Conservation (phyloP, 92 coral and sea anemone genomes). For the Virgularia gustaviana region DNA sequence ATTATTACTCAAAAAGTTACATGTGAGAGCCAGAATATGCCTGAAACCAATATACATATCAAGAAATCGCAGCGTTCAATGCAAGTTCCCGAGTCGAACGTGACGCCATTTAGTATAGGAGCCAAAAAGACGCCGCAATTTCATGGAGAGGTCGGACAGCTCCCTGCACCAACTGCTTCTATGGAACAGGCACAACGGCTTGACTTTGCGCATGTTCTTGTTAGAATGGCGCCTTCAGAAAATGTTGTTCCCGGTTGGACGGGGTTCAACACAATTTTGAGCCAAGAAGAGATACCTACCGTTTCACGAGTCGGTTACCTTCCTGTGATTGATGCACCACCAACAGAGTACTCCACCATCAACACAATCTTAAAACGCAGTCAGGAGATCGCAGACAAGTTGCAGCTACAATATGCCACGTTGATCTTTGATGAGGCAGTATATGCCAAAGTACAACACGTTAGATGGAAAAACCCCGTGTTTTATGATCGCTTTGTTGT, state of each 20-base stretch:
- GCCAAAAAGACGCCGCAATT: conserved; percentile 34
- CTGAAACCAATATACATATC: neutral
- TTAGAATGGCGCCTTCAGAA: conserved; percentile 16
- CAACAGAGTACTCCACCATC: conserved; percentile 41
- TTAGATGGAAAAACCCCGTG: conserved; percentile 38
- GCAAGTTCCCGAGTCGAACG: conserved; percentile 19
- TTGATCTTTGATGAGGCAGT: conserved; percentile 27
- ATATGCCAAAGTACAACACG: conserved; percentile 43
- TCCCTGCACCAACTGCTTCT: neutral
- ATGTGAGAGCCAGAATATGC: conserved; percentile 2
- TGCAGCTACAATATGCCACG: conserved; percentile 16
- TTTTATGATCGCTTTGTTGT: conserved; percentile 32
- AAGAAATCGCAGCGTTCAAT: conserved; percentile 32
- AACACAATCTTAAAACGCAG: conserved; percentile 29
- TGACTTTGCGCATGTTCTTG: conserved; percentile 31
- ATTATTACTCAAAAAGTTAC: conserved; percentile 38
- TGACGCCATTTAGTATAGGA: conserved; percentile 41
- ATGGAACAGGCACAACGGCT: conserved; percentile 23
- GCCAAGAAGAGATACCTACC: conserved; percentile 8
- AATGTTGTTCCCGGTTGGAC: conserved; percentile 34
- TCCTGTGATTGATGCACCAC: conserved; percentile 39
- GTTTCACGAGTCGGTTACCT: conserved; percentile 33
- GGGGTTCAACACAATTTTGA: conserved; percentile 34
- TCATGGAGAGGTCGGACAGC: neutral
- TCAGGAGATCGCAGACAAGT: conserved; percentile 17